Conservation (phyloP, 2,888 invertebrate species). For the Lasioglossum oenotherae region DNA sequence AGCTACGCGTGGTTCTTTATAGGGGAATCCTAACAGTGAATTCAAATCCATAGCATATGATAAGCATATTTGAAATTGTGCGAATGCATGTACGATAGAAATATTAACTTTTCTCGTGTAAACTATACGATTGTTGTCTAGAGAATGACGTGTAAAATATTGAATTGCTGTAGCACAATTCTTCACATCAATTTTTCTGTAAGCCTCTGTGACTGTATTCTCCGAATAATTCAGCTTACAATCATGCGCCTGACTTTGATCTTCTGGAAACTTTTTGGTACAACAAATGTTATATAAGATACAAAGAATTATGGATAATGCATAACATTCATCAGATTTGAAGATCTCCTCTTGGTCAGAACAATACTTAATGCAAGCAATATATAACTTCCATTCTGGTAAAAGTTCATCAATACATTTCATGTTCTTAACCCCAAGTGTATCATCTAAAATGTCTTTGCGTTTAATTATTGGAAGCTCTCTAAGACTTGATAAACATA, state of each 20-base stretch:
- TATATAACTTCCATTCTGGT: slow-evolving; percentile 86
- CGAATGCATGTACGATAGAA: slow-evolving; percentile 87
- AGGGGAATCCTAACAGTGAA: slow-evolving; percentile 87
- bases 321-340: slow-evolving; percentile 82
- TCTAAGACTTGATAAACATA: slow-evolving; percentile 77
- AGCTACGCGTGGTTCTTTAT: slow-evolving; percentile 86
- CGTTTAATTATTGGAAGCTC: slow-evolving; percentile 70
- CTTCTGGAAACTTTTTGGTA: slow-evolving; percentile 84
- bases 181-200: slow-evolving; percentile 85
- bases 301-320: slow-evolving; percentile 87
- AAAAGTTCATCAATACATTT: slow-evolving; percentile 84
- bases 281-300: slow-evolving; percentile 86
- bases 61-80: slow-evolving; percentile 89
- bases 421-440: slow-evolving; percentile 84
- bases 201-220: slow-evolving; percentile 83
- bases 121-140: slow-evolving; percentile 82
- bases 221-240: slow-evolving; percentile 39
- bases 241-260: neutral
- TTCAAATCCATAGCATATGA: slow-evolving; percentile 88
- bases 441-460: slow-evolving; percentile 84
- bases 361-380: slow-evolving; percentile 88
- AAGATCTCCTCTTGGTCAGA: slow-evolving; percentile 82
- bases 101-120: slow-evolving; percentile 86
- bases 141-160: slow-evolving; percentile 86
- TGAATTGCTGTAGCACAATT: slow-evolving; percentile 87